Percentiles rank a stretch among this genome's conserved stretches.
phyloP scores from a whole-genome alignment of 2,113 vertebrate genomes.

The Thinocorus orbignyianus region DNA sequence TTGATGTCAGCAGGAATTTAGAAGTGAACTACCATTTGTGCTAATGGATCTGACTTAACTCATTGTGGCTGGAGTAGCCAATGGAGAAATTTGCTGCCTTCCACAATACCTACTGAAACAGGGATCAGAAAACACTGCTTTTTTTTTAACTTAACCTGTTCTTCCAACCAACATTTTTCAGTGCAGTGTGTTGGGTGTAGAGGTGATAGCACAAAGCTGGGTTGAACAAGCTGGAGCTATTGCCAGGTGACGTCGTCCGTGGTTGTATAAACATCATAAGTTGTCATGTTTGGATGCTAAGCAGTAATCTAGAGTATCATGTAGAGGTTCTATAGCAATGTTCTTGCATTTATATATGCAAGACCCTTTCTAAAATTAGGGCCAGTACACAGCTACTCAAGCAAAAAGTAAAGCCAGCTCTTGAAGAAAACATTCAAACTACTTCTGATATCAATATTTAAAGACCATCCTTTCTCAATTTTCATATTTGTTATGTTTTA shows the following conservation, averaged over 20 bases:
- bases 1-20: neutral
- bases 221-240: neutral
- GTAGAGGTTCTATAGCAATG: neutral
- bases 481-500: neutral
- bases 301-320: neutral
- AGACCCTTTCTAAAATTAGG: neutral
- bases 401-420: neutral
- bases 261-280: neutral
- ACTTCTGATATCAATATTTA: neutral
- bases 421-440: neutral
- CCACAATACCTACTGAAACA: neutral
- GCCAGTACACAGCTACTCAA: neutral
- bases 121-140: neutral
- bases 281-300: neutral
- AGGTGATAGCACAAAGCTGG: neutral
- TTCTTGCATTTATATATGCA: neutral
- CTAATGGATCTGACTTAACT: neutral
- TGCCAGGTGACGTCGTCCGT: rapidly evolving
- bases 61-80: neutral
- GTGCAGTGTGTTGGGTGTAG: neutral
- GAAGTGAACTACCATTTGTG: neutral
- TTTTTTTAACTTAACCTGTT: neutral
- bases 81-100: neutral
- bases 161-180: neutral
- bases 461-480: neutral